These are phyloP conservation scores for Scaptomyza hsui DNA, from an alignment of 1,140 invertebrate genomes.

Conservation along the genomic window DNA sequence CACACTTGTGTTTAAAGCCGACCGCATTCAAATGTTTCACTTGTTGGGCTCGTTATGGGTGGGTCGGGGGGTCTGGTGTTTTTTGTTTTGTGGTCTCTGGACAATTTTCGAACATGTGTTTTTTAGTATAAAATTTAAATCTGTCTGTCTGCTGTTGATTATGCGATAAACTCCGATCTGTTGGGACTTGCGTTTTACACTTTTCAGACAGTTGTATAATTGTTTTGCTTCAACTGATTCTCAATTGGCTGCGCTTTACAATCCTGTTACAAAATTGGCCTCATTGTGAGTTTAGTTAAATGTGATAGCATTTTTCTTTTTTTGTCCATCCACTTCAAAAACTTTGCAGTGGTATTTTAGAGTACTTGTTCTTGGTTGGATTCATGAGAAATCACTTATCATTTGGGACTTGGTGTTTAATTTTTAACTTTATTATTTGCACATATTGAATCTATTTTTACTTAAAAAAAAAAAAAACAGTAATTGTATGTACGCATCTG, in stretches of 20 bases:
- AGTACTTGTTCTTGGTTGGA: not conserved
- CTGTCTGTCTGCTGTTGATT: slow-evolving; percentile 65
- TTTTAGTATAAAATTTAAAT: slow-evolving; percentile 74
- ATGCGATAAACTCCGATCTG: slow-evolving; percentile 60
- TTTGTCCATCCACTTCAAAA: not conserved
- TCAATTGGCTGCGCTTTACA: slow-evolving; percentile 13
- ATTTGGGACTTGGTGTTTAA: not conserved
- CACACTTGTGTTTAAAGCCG: slow-evolving; percentile 74
- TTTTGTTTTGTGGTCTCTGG: slow-evolving; percentile 51
- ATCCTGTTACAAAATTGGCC: slow-evolving; percentile 8
- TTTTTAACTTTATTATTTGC: no score
- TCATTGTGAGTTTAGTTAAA: slow-evolving; percentile 1
- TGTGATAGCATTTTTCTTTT: not conserved
- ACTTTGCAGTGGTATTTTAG: not conserved
- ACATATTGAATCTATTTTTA: no score
- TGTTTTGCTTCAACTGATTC: slow-evolving; percentile 48
- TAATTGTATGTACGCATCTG: no score
- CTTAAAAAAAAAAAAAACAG: no score
- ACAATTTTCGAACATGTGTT: slow-evolving; percentile 75
- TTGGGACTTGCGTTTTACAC: slow-evolving; percentile 20
- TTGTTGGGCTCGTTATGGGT: slow-evolving; percentile 38
- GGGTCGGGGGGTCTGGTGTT: slow-evolving; percentile 13
- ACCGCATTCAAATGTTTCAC: slow-evolving; percentile 73
- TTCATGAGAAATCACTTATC: not conserved
- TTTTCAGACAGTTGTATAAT: slow-evolving; percentile 70